Base-by-base conservation (phyloP, 2,113 vertebrate species). In the Strigops habroptila region DNA sequence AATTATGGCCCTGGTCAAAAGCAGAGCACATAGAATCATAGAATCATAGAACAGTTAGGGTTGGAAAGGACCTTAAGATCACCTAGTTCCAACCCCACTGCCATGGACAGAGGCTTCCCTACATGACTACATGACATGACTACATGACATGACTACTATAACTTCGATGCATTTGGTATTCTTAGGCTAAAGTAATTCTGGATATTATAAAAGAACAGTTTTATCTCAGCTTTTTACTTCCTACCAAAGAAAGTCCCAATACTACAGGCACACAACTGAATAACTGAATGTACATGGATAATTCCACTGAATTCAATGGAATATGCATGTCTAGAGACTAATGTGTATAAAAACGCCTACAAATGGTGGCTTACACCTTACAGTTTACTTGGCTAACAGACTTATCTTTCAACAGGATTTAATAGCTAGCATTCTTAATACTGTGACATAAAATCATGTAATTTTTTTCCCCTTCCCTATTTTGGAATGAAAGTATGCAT, bases 401-500 rank as follows among this genome's bases (percentile, higher is more conserved):
- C 41, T 81, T 73, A 52, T 52, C 92, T 94, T 93, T 96, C 95
- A 95, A 87, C 74, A 88, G 69, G 60, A 84, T 86, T 86, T 92
- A 94, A 92, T 96, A 89, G 17, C 82, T 30, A 82, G 6, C 21
- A 15, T 69, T 82, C 65, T 10, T 89, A 76, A 87, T 39, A 53
- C 37, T 67, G 28, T 53, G 62, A 79, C 39, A 94, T 82, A 62
- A 93, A 97, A 69, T 73, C 75, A 73, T 11, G 14, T 44, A 2
- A 3, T 46, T 52, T 88, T 88, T 87, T 69, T 6, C 25, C 28
- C 33, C 14, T 86, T 73, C 15, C 30, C 33, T 76, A 6, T 71
- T 96, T 79, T 90, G 49, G 74, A 87, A 46, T 82, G 48, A 46
- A 93, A 82, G 52, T 37, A 44, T 37, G 23, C 23, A 5, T 6